Evolutionary conservation across 2,888 invertebrate genomes (phyloP).

Genomic region (Parnassius glacialis): DNA sequence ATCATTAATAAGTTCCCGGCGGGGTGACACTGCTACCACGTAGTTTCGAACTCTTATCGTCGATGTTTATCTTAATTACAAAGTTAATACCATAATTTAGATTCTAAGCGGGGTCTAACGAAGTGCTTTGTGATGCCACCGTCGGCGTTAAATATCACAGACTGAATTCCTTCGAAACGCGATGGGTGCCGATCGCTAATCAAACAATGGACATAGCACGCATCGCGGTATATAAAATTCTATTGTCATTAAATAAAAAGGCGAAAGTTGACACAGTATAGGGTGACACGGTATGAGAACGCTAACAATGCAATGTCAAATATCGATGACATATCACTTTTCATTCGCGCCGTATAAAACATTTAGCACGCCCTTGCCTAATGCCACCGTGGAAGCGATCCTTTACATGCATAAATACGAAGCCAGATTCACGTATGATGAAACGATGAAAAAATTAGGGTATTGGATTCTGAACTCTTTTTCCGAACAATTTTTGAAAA

Average conservation of each 20-base stretch:
- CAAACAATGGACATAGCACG: conserved; percentile 67
- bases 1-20: conserved; percentile 47
- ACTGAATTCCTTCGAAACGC: conserved; percentile 55
- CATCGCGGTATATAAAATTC: conserved; percentile 53
- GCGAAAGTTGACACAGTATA: conserved; percentile 42
- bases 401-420: conserved; percentile 34
- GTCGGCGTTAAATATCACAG: conserved; percentile 72
- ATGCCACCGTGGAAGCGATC: conserved; percentile 35
- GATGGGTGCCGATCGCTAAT: conserved; percentile 59
- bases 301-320: conserved; percentile 50
- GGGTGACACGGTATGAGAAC: conserved; percentile 56
- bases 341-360: conserved; percentile 40
- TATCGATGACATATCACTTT: conserved; percentile 55
- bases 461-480: conserved; percentile 67
- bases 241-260: conserved; percentile 61
- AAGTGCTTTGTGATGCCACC: conserved; percentile 72
- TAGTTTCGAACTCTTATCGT: conserved; percentile 62
- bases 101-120: conserved; percentile 60
- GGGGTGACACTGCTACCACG: conserved; percentile 58
- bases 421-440: conserved; percentile 25
- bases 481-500: conserved; percentile 69
- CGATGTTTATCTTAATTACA: conserved; percentile 76
- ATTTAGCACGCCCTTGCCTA: conserved; percentile 27
- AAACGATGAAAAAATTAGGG: conserved; percentile 43
- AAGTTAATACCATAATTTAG: conserved; percentile 67